Evolutionary conservation across 2,797 vertebrate genomes (phyloP).

Genomic region (Morelia viridis): DNA sequence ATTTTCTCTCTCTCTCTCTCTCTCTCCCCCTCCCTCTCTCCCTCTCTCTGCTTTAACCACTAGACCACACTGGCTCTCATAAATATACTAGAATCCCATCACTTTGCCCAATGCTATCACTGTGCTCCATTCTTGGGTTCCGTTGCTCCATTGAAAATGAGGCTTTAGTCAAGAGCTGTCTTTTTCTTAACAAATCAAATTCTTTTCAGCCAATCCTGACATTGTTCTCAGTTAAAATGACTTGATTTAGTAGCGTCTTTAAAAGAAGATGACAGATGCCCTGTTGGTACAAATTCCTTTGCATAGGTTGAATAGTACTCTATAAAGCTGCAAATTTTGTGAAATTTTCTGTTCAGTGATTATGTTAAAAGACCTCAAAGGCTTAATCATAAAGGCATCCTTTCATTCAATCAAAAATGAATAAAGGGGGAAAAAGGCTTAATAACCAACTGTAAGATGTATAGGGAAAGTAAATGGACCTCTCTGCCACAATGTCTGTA

Average conservation of each 20-base stretch:
- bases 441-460: background rate
- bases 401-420: background rate
- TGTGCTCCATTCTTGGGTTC: background rate
- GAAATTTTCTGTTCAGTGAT: background rate
- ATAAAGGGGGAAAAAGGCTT: background rate
- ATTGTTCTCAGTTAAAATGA: background rate
- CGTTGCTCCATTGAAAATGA: background rate
- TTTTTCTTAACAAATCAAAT: background rate
- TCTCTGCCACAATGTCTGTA: background rate
- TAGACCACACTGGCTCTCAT: too few relatives aligned
- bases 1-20: too few relatives aligned
- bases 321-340: background rate
- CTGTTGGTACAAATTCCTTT: background rate
- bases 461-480: background rate
- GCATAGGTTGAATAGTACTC: background rate
- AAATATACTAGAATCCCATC: background rate
- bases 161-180: background rate
- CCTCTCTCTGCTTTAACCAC: too few relatives aligned
- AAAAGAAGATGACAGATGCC: background rate
- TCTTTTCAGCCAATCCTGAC: background rate
- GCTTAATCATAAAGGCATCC: background rate
- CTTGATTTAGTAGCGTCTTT: background rate
- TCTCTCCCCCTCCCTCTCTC: too few relatives aligned
- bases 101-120: background rate
- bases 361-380: background rate